Conservation (phyloP, 2,888 invertebrate species). For the Synanthedon tipuliformis region DNA sequence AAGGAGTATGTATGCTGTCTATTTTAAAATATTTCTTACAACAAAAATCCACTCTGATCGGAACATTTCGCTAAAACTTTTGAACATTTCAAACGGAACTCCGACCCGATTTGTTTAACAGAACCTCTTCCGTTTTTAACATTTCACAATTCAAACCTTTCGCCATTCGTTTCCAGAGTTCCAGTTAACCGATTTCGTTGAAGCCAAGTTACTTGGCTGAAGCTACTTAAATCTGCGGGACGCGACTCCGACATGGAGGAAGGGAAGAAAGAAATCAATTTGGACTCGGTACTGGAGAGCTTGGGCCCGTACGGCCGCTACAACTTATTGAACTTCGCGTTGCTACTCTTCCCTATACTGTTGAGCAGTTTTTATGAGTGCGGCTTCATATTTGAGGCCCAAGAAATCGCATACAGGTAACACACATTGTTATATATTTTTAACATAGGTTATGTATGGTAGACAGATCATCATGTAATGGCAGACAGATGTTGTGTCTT, state of each 20-base stretch:
- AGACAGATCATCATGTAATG: too few relatives aligned
- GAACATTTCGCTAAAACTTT: not conserved
- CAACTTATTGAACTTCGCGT: slow-evolving; percentile 53
- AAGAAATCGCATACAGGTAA: slow-evolving; percentile 48
- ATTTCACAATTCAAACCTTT: not conserved
- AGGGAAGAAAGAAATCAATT: slow-evolving; percentile 54
- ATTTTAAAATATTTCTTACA: too few relatives aligned
- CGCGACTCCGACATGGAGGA: slow-evolving; percentile 32
- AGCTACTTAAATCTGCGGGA: not conserved
- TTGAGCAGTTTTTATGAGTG: slow-evolving; percentile 59
- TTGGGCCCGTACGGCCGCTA: slow-evolving; percentile 59
- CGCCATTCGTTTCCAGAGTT: not conserved
- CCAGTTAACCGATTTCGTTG: not conserved
- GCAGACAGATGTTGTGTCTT: too few relatives aligned
- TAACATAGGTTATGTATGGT: too few relatives aligned
- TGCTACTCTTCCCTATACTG: slow-evolving; percentile 49
- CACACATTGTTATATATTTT: slow-evolving; percentile 2
- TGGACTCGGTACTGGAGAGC: slow-evolving; percentile 56
- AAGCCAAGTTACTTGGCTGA: not conserved
- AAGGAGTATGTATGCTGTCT: too few relatives aligned
- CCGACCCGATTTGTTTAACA: not conserved
- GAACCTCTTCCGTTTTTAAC: not conserved
- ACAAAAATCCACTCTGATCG: not conserved
- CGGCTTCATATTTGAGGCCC: slow-evolving; percentile 61
- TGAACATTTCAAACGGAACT: not conserved